A percentile compares a stretch with the other conserved stretches of the same genome.
Evolutionary conservation across 2,113 vertebrate species (phyloP).

Genomic region (Chascanopsetta lugubris): DNA sequence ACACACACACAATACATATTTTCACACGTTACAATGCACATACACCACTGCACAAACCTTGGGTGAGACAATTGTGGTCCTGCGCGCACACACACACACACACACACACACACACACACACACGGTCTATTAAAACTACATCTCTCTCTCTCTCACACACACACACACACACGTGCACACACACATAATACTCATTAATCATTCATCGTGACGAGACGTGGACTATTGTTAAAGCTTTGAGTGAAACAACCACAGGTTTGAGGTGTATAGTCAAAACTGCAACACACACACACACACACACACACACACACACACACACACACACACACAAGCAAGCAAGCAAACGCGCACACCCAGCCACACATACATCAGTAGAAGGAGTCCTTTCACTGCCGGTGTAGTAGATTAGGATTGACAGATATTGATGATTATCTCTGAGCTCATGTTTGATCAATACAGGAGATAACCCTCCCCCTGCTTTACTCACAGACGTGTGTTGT

Average conservation of each 20-base stretch:
- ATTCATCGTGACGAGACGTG: too few species aligned
- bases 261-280: too few species aligned
- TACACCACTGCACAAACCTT: background rate
- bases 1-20: conserved; percentile 1
- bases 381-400: background rate
- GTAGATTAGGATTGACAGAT: conserved; percentile 48
- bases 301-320: background rate
- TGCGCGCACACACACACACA: background rate
- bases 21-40: background rate
- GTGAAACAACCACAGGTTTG: too few species aligned
- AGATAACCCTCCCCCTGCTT: background rate
- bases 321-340: background rate
- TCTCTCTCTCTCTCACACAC: too few species aligned
- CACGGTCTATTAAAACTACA: background rate
- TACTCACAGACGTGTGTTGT: conserved; percentile 2
- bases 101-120: conserved; percentile 6
- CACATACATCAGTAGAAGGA: conserved; percentile 11
- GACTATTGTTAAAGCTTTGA: too few species aligned
- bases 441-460: conserved; percentile 29
- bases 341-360: background rate
- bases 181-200: too few species aligned
- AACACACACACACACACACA: too few species aligned
- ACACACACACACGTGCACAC: conserved; percentile 2
- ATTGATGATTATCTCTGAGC: conserved; percentile 50
- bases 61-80: background rate